phyloP scores from a whole-genome alignment of 1,140 invertebrate genomes.

The Scylla paramamosain region DNA sequence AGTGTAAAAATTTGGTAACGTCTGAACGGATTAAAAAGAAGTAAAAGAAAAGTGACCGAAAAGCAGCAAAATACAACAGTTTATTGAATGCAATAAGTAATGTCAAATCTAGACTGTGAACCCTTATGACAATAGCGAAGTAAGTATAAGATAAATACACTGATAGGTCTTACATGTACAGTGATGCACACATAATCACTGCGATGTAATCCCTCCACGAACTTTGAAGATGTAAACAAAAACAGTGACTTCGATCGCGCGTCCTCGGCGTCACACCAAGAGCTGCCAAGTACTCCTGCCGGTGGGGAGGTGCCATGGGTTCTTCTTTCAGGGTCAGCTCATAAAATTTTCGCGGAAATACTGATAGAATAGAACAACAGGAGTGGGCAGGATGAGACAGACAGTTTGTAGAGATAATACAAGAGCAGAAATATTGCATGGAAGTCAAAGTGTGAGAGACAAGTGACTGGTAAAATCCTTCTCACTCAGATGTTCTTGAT shows the following conservation, averaged over 20 bases:
- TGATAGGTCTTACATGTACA: neutral
- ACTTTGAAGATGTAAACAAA: constrained; percentile 15
- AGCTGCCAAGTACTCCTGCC: neutral
- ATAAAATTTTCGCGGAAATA: too few species aligned
- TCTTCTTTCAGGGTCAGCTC: neutral
- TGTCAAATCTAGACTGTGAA: neutral
- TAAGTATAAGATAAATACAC: neutral
- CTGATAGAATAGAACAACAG: too few species aligned
- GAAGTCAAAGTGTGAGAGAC: too few species aligned
- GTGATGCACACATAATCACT: neutral
- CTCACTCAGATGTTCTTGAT: too few species aligned
- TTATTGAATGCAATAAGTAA: neutral
- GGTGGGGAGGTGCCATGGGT: neutral
- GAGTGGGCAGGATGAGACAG: too few species aligned
- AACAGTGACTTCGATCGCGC: neutral
- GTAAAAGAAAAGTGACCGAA: neutral
- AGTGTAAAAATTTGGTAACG: neutral
- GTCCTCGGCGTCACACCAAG: neutral
- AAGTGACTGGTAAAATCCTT: too few species aligned
- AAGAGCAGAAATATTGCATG: too few species aligned
- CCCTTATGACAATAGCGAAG: neutral
- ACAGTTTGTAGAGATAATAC: too few species aligned
- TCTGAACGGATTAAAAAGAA: neutral
- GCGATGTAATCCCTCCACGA: neutral
- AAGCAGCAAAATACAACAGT: neutral